These are phyloP conservation scores for Pachyseris speciosa DNA, from an alignment of 64 coral and sea anemone genomes.

Conservation along the genomic window DNA sequence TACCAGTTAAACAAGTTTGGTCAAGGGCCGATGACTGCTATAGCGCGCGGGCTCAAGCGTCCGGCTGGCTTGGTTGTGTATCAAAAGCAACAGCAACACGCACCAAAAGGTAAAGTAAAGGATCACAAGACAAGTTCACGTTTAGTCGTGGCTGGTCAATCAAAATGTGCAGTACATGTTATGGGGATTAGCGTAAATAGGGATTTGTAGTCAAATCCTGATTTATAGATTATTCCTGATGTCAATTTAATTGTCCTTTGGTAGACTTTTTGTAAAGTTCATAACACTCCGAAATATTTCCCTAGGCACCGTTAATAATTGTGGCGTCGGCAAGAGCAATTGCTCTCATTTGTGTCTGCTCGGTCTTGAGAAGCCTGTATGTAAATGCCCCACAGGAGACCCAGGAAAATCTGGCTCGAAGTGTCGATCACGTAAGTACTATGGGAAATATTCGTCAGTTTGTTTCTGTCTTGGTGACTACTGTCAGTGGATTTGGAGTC, in stretches of 20 bases:
- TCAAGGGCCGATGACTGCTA: constrained; percentile 32
- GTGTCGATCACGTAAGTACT: constrained; percentile 10
- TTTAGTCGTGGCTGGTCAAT: too few species aligned
- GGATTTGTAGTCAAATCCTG: too few species aligned
- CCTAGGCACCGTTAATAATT: neutral
- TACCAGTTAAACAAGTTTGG: constrained; percentile 83
- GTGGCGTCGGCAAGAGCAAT: constrained; percentile 46
- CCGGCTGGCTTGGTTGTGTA: constrained; percentile 55
- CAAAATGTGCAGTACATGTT: too few species aligned
- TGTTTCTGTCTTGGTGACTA: neutral
- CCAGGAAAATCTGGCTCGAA: constrained; percentile 43
- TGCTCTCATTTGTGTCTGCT: constrained; percentile 81
- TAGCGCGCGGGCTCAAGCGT: constrained; percentile 62
- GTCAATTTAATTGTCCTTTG: too few species aligned
- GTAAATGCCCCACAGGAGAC: constrained; percentile 79
- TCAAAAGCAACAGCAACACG: constrained; percentile 72
- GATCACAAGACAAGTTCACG: too few species aligned
- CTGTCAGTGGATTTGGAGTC: too few species aligned
- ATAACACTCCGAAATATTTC: too few species aligned
- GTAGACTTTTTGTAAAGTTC: too few species aligned
- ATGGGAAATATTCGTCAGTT: too few species aligned
- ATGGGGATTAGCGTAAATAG: too few species aligned
- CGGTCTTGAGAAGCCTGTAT: constrained; percentile 41
- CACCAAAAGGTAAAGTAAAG: constrained; percentile 43
- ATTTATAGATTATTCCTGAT: too few species aligned